Evolutionary conservation across 2,888 invertebrate species (phyloP).

Genomic region (Tenthredo amoena): DNA sequence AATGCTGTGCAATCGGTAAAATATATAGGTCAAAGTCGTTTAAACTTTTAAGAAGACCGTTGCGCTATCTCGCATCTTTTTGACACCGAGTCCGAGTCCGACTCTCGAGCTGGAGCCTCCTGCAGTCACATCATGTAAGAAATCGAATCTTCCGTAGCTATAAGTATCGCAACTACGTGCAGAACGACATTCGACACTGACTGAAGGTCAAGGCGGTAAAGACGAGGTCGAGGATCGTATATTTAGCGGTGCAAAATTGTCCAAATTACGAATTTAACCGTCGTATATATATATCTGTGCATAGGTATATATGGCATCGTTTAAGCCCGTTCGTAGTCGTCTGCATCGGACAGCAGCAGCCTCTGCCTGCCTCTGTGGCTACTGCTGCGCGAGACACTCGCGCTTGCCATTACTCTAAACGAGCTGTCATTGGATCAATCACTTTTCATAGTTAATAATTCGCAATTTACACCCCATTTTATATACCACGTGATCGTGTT

Average conservation of each 20-base stretch:
- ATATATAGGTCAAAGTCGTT: constrained; percentile 23
- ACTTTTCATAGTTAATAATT: constrained; percentile 71
- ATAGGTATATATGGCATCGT: no score
- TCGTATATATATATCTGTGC: not conserved
- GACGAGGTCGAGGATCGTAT: not conserved
- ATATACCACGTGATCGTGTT: not conserved
- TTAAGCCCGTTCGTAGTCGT: not conserved
- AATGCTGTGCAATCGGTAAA: not conserved
- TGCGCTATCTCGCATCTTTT: not conserved
- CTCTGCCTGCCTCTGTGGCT: not conserved
- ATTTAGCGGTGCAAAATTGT: not conserved
- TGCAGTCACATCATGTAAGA: not conserved
- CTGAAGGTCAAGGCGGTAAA: not conserved
- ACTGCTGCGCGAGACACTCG: not conserved
- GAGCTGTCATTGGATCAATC: constrained; percentile 64
- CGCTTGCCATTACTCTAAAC: constrained; percentile 31
- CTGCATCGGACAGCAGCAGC: not conserved
- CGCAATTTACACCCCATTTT: constrained; percentile 64
- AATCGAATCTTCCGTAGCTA: not conserved
- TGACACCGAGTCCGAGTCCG: no score
- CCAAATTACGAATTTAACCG: not conserved
- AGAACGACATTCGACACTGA: not conserved
- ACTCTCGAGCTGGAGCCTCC: not conserved
- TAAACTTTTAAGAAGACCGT: not conserved
- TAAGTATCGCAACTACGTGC: not conserved